These are phyloP conservation scores for Sarcophilus harrisii DNA, from an alignment of 2,797 vertebrate species.

Conservation along the genomic window DNA sequence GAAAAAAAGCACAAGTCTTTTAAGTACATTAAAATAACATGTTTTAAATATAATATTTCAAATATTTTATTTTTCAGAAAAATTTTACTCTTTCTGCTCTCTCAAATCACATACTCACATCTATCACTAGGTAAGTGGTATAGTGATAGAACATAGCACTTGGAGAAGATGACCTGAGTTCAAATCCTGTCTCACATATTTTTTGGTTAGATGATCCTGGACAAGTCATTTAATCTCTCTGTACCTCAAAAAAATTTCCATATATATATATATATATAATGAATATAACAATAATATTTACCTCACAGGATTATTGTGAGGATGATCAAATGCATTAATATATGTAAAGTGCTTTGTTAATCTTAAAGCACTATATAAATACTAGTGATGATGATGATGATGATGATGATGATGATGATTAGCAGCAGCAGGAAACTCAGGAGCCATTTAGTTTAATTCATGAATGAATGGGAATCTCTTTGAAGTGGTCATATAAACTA, in stretches of 20 bases:
- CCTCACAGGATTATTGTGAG: not conserved
- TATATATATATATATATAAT: not conserved
- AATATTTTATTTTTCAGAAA: not conserved
- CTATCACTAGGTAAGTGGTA: not conserved
- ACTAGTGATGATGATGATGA: not conserved
- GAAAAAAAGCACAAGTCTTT: not conserved
- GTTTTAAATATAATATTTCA: not conserved
- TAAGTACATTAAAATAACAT: not conserved
- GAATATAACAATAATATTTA: not conserved
- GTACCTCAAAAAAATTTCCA: not conserved
- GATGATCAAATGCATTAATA: not conserved
- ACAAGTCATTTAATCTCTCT: not conserved
- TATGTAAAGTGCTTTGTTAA: not conserved
- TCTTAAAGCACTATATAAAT: not conserved
- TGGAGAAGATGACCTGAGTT: not conserved
- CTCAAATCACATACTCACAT: not conserved
- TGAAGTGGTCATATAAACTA: not conserved
- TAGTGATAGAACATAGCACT: not conserved
- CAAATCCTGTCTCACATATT: not conserved
- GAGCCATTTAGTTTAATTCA: not conserved
- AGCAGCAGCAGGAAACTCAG: no score
- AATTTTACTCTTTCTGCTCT: not conserved
- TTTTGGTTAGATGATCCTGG: not conserved
- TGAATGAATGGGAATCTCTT: not conserved
- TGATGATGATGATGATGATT: not conserved